A percentile compares a stretch with the other conserved stretches of the same genome.
Conservation (phyloP, 2,797 vertebrate species). For the Epinephelus coioides region DNA sequence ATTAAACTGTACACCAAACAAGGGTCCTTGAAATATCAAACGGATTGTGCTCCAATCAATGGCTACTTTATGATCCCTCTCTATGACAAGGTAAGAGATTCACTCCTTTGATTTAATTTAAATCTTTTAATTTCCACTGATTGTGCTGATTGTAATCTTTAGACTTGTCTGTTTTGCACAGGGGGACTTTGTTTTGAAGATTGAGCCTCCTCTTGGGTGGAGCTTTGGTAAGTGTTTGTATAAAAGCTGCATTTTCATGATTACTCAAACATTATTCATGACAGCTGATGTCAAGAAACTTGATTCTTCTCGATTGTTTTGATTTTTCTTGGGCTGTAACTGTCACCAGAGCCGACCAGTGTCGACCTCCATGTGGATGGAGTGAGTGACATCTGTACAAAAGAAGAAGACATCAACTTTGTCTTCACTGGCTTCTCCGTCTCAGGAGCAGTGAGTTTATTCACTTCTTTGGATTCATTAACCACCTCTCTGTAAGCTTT, state of each 20-base stretch:
- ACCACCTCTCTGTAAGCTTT: neutral
- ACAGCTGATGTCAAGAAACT: neutral
- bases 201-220: constrained; percentile 97
- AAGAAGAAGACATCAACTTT: constrained; percentile 98
- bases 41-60: constrained; percentile 98
- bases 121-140: neutral
- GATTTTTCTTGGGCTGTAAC: neutral
- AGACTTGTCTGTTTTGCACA: constrained; percentile 56
- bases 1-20: constrained; percentile 98
- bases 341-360: constrained; percentile 90
- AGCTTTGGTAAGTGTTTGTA: constrained; percentile 92
- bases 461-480: neutral
- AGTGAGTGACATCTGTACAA: constrained; percentile 95
- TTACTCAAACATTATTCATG: neutral
- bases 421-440: constrained; percentile 98
- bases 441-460: constrained; percentile 89
- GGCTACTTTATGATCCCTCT: constrained; percentile 99
- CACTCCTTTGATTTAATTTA: neutral
- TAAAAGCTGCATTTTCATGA: neutral
- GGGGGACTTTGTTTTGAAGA: constrained; percentile 99
- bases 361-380: constrained; percentile 97
- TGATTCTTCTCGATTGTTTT: neutral
- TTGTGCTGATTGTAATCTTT: neutral
- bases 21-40: constrained; percentile 98
- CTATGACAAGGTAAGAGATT: constrained; percentile 93